These are phyloP conservation scores for Parazoanthus darwini DNA, from an alignment of 92 coral and sea anemone species.

Conservation along the genomic window DNA sequence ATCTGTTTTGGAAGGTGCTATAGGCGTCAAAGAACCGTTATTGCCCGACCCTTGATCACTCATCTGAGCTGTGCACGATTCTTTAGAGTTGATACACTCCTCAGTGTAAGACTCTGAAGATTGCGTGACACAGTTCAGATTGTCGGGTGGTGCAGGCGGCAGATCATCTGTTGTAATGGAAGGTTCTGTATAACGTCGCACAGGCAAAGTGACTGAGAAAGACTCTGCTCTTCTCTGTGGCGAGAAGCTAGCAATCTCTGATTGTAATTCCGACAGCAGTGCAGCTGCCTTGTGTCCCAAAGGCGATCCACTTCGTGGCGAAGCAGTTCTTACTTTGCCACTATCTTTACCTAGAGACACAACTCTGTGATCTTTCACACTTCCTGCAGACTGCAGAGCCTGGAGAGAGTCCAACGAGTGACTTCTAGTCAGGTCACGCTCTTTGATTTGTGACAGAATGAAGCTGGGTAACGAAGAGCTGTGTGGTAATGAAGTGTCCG, in stretches of 20 bases:
- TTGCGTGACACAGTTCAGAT: background rate
- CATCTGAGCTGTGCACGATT: background rate
- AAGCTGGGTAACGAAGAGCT: constrained; percentile 25
- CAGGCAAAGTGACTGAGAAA: background rate
- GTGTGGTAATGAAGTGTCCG: background rate
- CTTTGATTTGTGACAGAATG: constrained; percentile 29
- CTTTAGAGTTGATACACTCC: background rate
- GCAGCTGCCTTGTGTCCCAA: constrained; percentile 33
- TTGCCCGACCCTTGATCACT: background rate
- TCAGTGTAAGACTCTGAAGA: background rate
- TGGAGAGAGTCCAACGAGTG: constrained; percentile 22
- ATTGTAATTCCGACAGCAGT: constrained; percentile 20
- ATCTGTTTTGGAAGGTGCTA: background rate
- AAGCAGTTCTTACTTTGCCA: background rate
- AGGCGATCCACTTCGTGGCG: constrained; percentile 31
- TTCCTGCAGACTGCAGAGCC: background rate
- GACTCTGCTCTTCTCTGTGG: constrained; percentile 4
- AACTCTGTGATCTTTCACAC: background rate
- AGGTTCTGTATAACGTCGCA: constrained; percentile 1
- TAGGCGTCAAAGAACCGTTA: background rate
- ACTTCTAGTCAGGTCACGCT: constrained; percentile 20
- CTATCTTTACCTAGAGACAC: background rate
- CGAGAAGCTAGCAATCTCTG: constrained; percentile 29
- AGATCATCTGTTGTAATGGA: background rate
- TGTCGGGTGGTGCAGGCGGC: background rate